Evolutionary conservation across 2,113 vertebrate species (phyloP).

Genomic region (Corydoras sp.): DNA sequence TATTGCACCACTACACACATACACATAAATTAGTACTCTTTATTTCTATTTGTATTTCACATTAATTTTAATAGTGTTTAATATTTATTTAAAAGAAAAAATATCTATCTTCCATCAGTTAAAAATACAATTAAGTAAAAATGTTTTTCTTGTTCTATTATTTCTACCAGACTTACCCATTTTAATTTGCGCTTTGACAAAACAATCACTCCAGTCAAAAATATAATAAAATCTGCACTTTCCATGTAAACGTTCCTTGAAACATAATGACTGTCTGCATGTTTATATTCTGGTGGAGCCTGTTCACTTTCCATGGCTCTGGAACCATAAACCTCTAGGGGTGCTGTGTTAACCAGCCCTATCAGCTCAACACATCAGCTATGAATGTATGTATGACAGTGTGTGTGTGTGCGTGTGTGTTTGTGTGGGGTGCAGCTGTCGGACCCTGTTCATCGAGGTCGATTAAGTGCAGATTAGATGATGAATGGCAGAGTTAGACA

Average conservation of each 20-base stretch:
- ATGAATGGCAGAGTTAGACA: conserved; percentile 67
- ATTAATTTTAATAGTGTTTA: too few relatives aligned
- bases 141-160: too few relatives aligned
- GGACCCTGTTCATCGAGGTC: conserved; percentile 35
- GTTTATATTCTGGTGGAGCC: conserved; percentile 5
- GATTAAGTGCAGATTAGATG: conserved; percentile 56
- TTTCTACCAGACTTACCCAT: too few relatives aligned
- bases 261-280: neutral
- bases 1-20: too few relatives aligned
- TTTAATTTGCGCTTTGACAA: too few relatives aligned
- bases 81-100: too few relatives aligned
- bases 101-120: too few relatives aligned
- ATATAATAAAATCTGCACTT: too few relatives aligned
- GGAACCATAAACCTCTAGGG: conserved; percentile 9
- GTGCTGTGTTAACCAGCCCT: conserved; percentile 9
- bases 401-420: conserved; percentile 19
- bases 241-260: neutral
- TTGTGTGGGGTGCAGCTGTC: conserved; percentile 41
- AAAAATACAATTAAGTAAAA: too few relatives aligned
- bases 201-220: too few relatives aligned
- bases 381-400: conserved; percentile 32
- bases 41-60: too few relatives aligned
- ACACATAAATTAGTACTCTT: too few relatives aligned
- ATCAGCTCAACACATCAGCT: conserved; percentile 15
- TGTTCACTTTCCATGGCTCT: conserved; percentile 4